These are phyloP conservation scores for Rhyzopertha dominica DNA, from an alignment of 1,140 invertebrate species.

Conservation along the genomic window DNA sequence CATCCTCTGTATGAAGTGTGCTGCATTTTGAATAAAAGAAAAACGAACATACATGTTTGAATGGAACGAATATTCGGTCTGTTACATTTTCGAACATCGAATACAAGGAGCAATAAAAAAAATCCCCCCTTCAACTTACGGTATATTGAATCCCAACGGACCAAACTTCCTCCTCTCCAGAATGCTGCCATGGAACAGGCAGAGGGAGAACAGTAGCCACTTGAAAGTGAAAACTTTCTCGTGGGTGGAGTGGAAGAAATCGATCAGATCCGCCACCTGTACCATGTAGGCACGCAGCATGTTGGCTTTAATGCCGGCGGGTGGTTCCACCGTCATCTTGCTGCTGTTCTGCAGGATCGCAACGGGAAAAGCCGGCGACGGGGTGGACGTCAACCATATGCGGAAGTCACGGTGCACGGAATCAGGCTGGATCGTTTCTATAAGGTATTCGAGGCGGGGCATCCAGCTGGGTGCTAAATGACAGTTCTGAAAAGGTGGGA, in stretches of 20 bases:
- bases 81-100: no score
- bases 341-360: conserved; percentile 65
- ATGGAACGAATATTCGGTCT: no score
- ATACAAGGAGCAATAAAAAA: no score
- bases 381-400: conserved; percentile 70
- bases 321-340: conserved; percentile 71
- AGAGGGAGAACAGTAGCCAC: conserved; percentile 61
- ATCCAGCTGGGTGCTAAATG: conserved; percentile 72
- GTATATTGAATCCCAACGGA: conserved; percentile 68
- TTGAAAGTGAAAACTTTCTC: conserved; percentile 58
- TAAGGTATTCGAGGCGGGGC: conserved; percentile 53
- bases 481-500: conserved; percentile 57
- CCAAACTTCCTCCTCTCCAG: conserved; percentile 69
- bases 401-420: conserved; percentile 57
- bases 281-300: conserved; percentile 57
- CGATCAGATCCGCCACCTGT: conserved; percentile 50
- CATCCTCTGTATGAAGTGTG: no score
- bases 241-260: conserved; percentile 51
- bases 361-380: conserved; percentile 60
- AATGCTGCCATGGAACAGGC: conserved; percentile 66
- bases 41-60: no score
- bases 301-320: conserved; percentile 62
- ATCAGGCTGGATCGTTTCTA: conserved; percentile 51
- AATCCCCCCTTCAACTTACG: no score
- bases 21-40: no score